phyloP scores from a whole-genome alignment of 2,113 vertebrate genomes.

The Petaurus breviceps region DNA sequence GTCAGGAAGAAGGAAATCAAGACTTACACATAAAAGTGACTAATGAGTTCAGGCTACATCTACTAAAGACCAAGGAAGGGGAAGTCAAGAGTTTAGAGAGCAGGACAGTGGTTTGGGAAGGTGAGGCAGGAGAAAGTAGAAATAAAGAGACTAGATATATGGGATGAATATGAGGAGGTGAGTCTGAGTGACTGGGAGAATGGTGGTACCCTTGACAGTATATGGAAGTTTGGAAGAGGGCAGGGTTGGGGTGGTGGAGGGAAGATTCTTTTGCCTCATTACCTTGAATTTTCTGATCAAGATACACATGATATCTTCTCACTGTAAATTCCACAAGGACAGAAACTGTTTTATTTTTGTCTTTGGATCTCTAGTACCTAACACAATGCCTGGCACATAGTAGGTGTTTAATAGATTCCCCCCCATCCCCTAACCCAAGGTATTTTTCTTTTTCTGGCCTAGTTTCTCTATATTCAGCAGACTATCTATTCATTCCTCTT shows the following conservation, averaged over 20 bases:
- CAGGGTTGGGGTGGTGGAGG: not conserved
- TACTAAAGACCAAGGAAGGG: not conserved
- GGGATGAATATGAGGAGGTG: not conserved
- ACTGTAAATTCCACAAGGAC: not conserved
- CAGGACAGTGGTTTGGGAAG: not conserved
- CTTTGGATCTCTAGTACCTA: not conserved
- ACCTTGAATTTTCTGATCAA: not conserved
- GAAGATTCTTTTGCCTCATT: not conserved
- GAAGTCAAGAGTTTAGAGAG: not conserved
- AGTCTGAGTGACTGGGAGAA: not conserved
- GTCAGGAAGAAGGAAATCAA: not conserved
- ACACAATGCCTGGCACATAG: not conserved
- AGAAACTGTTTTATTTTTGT: not conserved
- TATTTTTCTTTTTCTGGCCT: not conserved
- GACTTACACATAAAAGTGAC: not conserved
- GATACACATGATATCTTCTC: not conserved
- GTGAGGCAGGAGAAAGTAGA: not conserved
- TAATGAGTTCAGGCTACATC: not conserved
- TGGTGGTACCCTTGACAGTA: not conserved
- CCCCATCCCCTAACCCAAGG: not conserved
- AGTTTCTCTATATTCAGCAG: not conserved
- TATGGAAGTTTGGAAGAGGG: not conserved
- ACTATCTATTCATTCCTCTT: not conserved
- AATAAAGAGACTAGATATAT: not conserved
- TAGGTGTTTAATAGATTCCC: not conserved